Evolutionary conservation across 2,888 invertebrate genomes (phyloP).

Genomic region (Limnephilus marmoratus): DNA sequence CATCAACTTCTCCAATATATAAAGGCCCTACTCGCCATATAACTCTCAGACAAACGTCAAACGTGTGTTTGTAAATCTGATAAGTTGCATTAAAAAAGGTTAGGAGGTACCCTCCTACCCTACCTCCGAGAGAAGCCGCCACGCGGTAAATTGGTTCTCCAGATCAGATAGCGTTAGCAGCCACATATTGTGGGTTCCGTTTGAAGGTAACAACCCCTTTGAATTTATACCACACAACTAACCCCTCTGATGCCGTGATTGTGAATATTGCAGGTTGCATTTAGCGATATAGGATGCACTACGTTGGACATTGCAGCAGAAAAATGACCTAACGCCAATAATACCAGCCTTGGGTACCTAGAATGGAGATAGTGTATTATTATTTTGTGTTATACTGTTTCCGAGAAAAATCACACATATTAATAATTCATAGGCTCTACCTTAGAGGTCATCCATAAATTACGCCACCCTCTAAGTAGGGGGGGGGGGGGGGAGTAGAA

Average conservation of each 20-base stretch:
- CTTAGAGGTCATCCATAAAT: too few relatives aligned
- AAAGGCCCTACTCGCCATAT: too few relatives aligned
- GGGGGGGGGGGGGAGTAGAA: too few relatives aligned
- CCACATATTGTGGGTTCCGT: conserved; percentile 16
- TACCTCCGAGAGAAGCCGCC: neutral
- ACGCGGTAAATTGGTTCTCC: conserved; percentile 26
- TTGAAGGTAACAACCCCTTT: conserved; percentile 26
- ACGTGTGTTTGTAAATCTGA: neutral
- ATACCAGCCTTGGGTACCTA: neutral
- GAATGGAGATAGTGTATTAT: neutral
- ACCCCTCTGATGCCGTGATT: conserved; percentile 36
- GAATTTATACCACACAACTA: neutral
- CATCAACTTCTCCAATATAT: neutral
- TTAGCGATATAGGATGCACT: neutral
- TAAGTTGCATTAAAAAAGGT: neutral
- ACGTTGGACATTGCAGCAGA: neutral
- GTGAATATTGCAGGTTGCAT: neutral
- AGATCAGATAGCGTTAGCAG: conserved; percentile 29
- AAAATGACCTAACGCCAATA: neutral
- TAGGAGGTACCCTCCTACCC: neutral
- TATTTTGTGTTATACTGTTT: too few relatives aligned
- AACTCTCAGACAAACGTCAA: neutral
- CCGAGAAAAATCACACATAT: too few relatives aligned
- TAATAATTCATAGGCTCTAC: too few relatives aligned
- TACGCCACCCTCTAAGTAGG: too few relatives aligned